A percentile compares a stretch with the other conserved stretches of the same genome.
phyloP scores from a whole-genome alignment of 2,888 invertebrate species.

The Pseudococcus longispinus region DNA sequence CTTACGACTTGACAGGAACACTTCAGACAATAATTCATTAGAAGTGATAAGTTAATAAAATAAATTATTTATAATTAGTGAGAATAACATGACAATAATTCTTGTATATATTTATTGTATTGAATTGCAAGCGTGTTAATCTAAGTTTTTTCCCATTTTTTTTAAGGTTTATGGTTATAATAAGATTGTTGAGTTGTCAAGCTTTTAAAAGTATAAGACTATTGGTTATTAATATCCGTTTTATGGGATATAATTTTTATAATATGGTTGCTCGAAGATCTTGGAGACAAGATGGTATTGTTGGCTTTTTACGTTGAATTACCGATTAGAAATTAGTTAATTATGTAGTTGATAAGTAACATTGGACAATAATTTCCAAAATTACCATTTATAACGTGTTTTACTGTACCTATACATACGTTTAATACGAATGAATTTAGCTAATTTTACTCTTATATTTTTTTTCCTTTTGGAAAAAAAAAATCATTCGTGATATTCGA shows the following conservation, averaged over 20 bases:
- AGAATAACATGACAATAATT: conserved; percentile 35
- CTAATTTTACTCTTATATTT: not conserved
- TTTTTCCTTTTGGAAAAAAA: not conserved
- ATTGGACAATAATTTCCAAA: conserved; percentile 22
- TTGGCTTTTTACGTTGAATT: not conserved
- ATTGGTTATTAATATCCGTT: not conserved
- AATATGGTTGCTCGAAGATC: not conserved
- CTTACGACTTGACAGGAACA: not conserved
- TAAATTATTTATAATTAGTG: conserved; percentile 1
- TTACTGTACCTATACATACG: not conserved
- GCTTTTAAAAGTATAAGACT: not conserved
- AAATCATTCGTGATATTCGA: not conserved
- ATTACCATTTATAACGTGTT: not conserved
- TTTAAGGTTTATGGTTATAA: not conserved
- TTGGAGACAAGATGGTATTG: not conserved
- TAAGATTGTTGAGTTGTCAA: not conserved
- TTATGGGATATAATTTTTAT: not conserved
- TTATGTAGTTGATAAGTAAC: not conserved
- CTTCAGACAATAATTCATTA: conserved; percentile 17
- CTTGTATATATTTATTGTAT: conserved; percentile 15
- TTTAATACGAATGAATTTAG: not conserved
- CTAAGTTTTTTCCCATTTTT: not conserved
- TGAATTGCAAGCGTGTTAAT: not conserved
- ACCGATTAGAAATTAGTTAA: not conserved
- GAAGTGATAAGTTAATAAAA: not conserved